phyloP scores from a whole-genome alignment of 53 echinoderm and acorn worm species.

The Paelopatides confundens region DNA sequence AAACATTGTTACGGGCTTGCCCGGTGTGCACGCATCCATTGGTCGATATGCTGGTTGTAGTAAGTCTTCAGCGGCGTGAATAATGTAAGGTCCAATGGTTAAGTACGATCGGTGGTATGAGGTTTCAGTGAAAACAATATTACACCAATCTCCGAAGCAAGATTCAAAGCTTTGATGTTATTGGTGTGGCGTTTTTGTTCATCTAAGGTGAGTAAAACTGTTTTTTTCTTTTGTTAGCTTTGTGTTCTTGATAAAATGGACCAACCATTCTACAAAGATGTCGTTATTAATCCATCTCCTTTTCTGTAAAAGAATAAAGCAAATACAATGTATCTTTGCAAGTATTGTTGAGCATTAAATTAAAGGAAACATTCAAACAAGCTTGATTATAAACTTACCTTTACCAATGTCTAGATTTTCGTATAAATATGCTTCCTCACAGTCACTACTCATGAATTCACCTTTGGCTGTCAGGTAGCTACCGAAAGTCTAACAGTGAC shows the following conservation, averaged over 20 bases:
- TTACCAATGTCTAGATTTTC: too few relatives aligned
- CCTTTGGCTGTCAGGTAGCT: too few relatives aligned
- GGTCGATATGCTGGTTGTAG: slow-evolving; percentile 8
- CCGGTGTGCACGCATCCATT: slow-evolving; percentile 26
- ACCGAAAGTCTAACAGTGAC: too few relatives aligned
- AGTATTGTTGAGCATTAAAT: too few relatives aligned
- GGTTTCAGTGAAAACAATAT: slow-evolving; percentile 16
- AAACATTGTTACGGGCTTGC: too few relatives aligned
- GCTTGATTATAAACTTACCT: too few relatives aligned
- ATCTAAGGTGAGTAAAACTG: slow-evolving; percentile 15
- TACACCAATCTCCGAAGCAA: neutral
- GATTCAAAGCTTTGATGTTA: slow-evolving; percentile 25
- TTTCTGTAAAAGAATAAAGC: too few relatives aligned
- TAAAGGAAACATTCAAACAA: too few relatives aligned
- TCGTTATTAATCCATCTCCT: slow-evolving; percentile 13
- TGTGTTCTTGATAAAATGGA: neutral
- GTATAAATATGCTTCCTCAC: too few relatives aligned
- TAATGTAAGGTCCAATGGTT: neutral
- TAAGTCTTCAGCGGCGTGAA: slow-evolving; percentile 11
- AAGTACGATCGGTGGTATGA: neutral
- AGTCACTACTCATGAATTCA: too few relatives aligned
- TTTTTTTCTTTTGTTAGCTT: neutral
- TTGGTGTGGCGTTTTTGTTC: slow-evolving; percentile 20
- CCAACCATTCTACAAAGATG: neutral
- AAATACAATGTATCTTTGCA: too few relatives aligned